A percentile compares a stretch with the other conserved stretches of the same genome.
Evolutionary conservation across 2,888 invertebrate genomes (phyloP).

Genomic region (Andrena camellia): DNA sequence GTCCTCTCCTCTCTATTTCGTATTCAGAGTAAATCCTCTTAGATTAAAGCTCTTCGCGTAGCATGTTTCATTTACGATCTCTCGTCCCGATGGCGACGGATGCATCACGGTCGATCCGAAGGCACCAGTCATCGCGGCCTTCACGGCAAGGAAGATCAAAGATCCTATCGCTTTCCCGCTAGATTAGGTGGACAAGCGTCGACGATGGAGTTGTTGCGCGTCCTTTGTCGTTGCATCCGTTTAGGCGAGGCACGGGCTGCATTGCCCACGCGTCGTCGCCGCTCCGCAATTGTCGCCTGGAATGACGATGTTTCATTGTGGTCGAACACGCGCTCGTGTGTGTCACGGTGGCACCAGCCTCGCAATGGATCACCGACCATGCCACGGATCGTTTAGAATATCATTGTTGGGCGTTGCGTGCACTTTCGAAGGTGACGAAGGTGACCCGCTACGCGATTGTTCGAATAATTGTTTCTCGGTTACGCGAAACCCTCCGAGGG

Average conservation of each 20-base stretch:
- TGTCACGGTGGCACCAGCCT: constrained; percentile 61
- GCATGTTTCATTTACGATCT: constrained; percentile 29
- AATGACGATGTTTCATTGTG: constrained; percentile 71
- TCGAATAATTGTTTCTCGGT: constrained; percentile 42
- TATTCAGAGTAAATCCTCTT: too few species aligned
- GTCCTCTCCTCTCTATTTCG: too few species aligned
- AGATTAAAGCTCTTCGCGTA: neutral
- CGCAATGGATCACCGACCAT: constrained; percentile 75
- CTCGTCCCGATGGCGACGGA: neutral
- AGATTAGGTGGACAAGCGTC: constrained; percentile 28
- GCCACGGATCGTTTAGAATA: constrained; percentile 74
- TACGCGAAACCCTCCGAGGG: constrained; percentile 13
- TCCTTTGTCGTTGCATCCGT: constrained; percentile 70
- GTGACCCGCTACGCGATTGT: constrained; percentile 57
- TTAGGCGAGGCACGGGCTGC: constrained; percentile 77
- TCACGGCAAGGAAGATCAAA: constrained; percentile 37
- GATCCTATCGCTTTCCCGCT: constrained; percentile 10
- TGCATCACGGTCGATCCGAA: constrained; percentile 23
- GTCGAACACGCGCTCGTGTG: constrained; percentile 45
- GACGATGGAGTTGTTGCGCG: constrained; percentile 43
- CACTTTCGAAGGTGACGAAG: constrained; percentile 69
- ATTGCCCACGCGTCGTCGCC: constrained; percentile 76
- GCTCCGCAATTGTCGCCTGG: constrained; percentile 65
- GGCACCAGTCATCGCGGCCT: constrained; percentile 56
- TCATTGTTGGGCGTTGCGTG: constrained; percentile 68